Evolutionary conservation across 2,113 vertebrate genomes (phyloP), one percentile per base, ranked within the genome.

Genomic region (Leucosticte australis): DNA sequence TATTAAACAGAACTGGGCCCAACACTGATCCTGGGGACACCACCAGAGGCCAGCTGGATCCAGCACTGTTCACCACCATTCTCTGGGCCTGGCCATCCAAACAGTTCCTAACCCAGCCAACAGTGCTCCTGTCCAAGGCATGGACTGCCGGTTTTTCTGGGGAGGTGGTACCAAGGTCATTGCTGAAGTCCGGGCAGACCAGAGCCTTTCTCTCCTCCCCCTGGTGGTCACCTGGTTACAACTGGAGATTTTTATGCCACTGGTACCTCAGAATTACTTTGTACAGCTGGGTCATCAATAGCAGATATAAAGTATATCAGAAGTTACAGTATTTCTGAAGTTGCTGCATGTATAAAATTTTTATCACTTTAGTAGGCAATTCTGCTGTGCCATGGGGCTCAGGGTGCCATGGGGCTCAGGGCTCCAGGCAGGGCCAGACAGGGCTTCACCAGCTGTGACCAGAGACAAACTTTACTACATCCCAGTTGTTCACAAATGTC

Each of bases 81-180:
- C 20, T 56, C 24, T 55, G 57, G 16, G 13, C 30, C 15, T 0
- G 0, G 20, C 23, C 26, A 56, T 42, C 14, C 44, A 26, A 28
- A 13, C 49, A 31, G 20, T 31, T 63, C 52, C 63, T 56, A 56
- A 35, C 13, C 16, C 42, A 49, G 16, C 4, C 7, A 23, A 15
- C 14, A 49, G 14, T 18, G 6, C 10, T 28, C 19, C 23, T 70
- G 47, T 5, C 28, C 26, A 13, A 56, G 49, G 9, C 0, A 0
- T 35, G 11, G 22, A 26, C 30, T 56, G 49, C 20, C 28, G 15
- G 16, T 14, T 56, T 56, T 80, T 64, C 67, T 39, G 39, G 31
- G 26, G 13, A 73, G 11, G 27, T 15, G 5, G 9, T 41, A 47
- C n/a, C 35, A 64, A 41, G 49, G 35, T 26, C 31, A 19, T 49